phyloP scores from a whole-genome alignment of 2,888 invertebrate genomes.

The Drosophila longiperda region DNA sequence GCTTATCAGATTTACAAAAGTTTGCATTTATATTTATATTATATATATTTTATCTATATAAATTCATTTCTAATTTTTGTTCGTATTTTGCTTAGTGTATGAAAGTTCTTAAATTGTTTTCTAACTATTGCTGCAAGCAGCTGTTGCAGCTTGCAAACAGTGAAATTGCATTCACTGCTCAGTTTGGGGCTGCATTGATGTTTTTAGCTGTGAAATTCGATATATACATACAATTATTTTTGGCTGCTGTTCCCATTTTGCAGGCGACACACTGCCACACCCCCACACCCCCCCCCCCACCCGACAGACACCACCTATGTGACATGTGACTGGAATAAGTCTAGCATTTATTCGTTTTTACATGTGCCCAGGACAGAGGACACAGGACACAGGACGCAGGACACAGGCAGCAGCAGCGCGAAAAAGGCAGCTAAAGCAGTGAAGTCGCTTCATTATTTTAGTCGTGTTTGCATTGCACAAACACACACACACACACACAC shows the following conservation, averaged over 20 bases:
- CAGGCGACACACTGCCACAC: not conserved
- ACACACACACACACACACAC: constrained; percentile 9
- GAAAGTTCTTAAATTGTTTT: constrained; percentile 40
- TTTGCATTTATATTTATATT: not conserved
- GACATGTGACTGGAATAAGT: constrained; percentile 32
- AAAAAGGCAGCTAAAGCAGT: constrained; percentile 15
- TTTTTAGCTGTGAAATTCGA: constrained; percentile 42
- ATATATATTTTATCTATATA: not conserved
- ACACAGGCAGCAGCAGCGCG: not conserved
- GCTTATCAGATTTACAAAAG: not conserved
- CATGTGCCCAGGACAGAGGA: constrained; percentile 1
- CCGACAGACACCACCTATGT: not conserved
- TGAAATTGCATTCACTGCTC: not conserved
- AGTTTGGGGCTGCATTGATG: constrained; percentile 29
- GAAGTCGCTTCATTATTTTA: constrained; percentile 66
- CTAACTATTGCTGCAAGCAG: constrained; percentile 32
- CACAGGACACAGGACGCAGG: no score
- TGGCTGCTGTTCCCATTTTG: constrained; percentile 5
- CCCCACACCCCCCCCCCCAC: not conserved
- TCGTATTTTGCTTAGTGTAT: not conserved
- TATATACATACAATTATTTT: constrained; percentile 56
- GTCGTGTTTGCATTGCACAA: constrained; percentile 34
- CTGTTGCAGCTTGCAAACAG: constrained; percentile 11
- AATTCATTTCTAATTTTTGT: not conserved
- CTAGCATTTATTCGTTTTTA: constrained; percentile 10